phyloP scores from a whole-genome alignment of 2,888 invertebrate genomes.

The Sepioteuthis lessoniana region DNA sequence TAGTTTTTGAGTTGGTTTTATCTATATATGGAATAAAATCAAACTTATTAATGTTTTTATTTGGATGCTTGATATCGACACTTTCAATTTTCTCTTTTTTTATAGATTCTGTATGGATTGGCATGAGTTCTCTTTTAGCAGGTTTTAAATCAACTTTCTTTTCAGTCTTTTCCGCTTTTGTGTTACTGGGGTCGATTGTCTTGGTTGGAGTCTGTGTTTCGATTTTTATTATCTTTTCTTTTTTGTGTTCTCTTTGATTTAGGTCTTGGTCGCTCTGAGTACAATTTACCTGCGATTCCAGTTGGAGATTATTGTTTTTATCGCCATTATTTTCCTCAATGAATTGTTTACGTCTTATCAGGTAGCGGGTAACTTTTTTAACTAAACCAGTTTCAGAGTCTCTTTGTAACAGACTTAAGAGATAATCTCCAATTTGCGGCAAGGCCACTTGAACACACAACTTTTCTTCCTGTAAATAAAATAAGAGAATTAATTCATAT shows the following conservation, averaged over 20 bases:
- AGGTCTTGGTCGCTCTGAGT: not conserved
- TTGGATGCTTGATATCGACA: too few relatives aligned
- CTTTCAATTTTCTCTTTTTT: too few relatives aligned
- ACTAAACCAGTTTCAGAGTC: not conserved
- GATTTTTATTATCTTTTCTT: not conserved
- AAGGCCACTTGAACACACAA: not conserved
- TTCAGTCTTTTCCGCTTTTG: too few relatives aligned
- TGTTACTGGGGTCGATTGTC: too few relatives aligned
- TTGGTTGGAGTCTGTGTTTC: not conserved
- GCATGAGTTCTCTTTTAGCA: too few relatives aligned
- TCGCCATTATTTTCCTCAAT: not conserved
- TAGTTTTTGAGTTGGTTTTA: too few relatives aligned
- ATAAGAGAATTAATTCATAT: not conserved
- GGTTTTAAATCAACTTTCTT: too few relatives aligned
- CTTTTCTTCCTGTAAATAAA: not conserved
- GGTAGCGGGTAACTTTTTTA: not conserved
- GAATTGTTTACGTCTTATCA: not conserved
- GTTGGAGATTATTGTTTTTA: not conserved
- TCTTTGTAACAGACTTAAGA: not conserved
- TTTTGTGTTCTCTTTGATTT: not conserved
- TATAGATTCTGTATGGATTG: too few relatives aligned
- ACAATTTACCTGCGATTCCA: not conserved
- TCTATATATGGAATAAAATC: too few relatives aligned
- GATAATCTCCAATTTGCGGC: not conserved
- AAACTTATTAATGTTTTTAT: too few relatives aligned